phyloP scores from a whole-genome alignment of 1,140 invertebrate genomes.

The Gonatopus flavifemur region DNA sequence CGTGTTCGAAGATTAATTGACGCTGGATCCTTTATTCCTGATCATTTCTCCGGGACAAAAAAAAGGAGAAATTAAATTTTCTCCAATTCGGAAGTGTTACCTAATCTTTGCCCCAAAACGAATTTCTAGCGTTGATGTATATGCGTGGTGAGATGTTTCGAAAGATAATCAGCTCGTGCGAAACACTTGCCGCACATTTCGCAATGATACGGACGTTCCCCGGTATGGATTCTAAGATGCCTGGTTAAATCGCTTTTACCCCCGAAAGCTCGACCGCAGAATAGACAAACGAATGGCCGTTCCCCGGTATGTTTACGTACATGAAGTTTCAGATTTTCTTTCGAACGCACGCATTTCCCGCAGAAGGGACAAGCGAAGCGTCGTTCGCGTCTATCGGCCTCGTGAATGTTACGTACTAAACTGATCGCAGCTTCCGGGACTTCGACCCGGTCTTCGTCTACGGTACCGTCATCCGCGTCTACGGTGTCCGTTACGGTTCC shows the following conservation, averaged over 20 bases:
- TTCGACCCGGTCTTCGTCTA: constrained; percentile 33
- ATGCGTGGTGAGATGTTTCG: constrained; percentile 86
- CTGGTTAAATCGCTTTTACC: constrained; percentile 84
- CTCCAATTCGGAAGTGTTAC: too few species aligned
- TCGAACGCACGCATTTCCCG: constrained; percentile 84
- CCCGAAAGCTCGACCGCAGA: constrained; percentile 83
- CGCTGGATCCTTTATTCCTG: too few species aligned
- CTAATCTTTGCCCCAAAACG: too few species aligned
- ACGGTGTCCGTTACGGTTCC: too few species aligned
- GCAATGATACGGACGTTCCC: constrained; percentile 84
- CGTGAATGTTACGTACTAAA: constrained; percentile 38
- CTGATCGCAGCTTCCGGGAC: constrained; percentile 24
- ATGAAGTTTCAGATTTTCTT: constrained; percentile 85
- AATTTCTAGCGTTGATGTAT: constrained; percentile 64
- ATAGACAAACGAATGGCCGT: constrained; percentile 82
- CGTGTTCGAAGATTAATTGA: too few species aligned
- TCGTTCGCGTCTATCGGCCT: constrained; percentile 51
- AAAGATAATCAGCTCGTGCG: constrained; percentile 85
- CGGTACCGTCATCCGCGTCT: constrained; percentile 29
- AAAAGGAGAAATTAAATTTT: too few species aligned
- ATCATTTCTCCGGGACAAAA: too few species aligned
- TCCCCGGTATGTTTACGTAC: constrained; percentile 88
- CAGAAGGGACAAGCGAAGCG: constrained; percentile 86
- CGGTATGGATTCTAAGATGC: constrained; percentile 83
- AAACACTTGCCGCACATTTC: constrained; percentile 90